Evolutionary conservation across 2,888 invertebrate genomes (phyloP).

Genomic region (Clistopyga incitator): DNA sequence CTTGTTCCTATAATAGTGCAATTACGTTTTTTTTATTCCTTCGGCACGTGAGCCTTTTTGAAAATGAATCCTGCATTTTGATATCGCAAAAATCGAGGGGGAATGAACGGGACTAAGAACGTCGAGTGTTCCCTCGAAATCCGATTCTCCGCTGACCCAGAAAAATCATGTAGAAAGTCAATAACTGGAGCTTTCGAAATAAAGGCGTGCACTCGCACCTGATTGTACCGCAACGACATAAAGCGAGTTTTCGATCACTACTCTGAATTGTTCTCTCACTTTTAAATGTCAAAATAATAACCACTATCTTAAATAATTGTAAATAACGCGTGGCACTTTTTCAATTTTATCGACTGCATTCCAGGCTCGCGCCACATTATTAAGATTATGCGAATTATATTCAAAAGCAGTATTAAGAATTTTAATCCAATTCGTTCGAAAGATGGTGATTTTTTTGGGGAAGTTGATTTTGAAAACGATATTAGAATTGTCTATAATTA

Average conservation of each 20-base stretch:
- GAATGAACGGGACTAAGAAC: slow-evolving; percentile 1
- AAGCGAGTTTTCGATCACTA: neutral
- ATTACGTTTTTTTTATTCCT: neutral
- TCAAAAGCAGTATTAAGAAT: no score
- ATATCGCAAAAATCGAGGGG: slow-evolving; percentile 17
- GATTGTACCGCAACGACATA: neutral
- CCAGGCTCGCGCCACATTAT: neutral
- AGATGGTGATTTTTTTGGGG: no score
- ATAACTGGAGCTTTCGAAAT: neutral
- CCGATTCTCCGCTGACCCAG: neutral
- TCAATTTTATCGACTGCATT: neutral
- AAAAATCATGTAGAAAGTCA: neutral
- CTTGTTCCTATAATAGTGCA: neutral
- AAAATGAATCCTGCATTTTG: slow-evolving; percentile 25
- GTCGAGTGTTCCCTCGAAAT: neutral
- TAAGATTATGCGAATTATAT: neutral
- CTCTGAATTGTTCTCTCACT: neutral
- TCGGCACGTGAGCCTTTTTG: neutral
- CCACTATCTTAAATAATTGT: neutral
- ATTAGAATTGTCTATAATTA: no score
- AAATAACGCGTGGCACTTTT: neutral
- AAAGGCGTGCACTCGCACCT: neutral
- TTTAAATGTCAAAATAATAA: neutral
- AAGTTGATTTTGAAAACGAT: no score
- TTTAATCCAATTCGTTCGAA: no score